phyloP scores from a whole-genome alignment of 2,113 vertebrate species.

The Tursiops truncatus region DNA sequence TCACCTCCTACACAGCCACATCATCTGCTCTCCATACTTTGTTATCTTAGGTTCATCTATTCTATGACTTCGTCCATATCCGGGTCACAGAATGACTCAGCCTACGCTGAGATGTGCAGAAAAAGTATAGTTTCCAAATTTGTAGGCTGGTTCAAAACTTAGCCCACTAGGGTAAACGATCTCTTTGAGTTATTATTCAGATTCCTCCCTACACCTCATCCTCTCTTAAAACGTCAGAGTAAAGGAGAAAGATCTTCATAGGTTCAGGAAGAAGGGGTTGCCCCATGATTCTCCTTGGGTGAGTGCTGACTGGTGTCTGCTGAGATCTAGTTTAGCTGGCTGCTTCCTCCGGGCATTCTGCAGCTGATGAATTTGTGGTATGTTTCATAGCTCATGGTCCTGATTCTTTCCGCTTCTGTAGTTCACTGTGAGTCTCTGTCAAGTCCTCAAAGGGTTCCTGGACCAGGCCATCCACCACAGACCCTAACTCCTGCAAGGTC shows the following conservation, averaged over 20 bases:
- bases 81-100: not conserved
- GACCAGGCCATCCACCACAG: accelerated
- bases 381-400: not conserved
- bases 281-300: not conserved
- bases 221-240: not conserved
- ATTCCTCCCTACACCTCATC: not conserved
- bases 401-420: not conserved
- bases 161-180: not conserved
- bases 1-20: not conserved
- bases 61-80: not conserved
- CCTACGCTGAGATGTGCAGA: not conserved
- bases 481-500: not conserved
- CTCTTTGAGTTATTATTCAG: not conserved
- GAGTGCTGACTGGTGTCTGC: not conserved
- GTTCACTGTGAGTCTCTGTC: not conserved
- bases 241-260: not conserved
- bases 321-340: not conserved
- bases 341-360: not conserved
- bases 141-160: not conserved
- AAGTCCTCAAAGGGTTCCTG: not conserved
- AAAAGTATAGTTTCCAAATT: not conserved
- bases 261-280: not conserved
- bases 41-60: not conserved
- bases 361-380: not conserved
- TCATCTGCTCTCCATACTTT: not conserved